Base-by-base conservation (phyloP, 2,888 invertebrate genomes). In the Thymelicus acteon region DNA sequence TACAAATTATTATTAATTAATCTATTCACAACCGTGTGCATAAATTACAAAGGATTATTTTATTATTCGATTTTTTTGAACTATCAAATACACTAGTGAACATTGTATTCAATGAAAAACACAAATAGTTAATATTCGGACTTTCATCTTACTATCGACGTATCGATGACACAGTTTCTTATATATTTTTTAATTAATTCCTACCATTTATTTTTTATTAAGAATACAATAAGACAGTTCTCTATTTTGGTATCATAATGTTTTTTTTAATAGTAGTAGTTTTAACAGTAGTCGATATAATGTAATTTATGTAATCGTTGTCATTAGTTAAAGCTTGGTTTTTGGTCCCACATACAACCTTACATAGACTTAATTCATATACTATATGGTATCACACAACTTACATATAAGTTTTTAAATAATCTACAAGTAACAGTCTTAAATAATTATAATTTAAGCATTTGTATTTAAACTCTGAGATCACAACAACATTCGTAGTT, bases 311-410 rank as follows among this genome's bases (percentile, higher is more conserved):
- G 39, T 13, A 2, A 8, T 60, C 15, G 31, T 31, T 65, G 49
- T 65, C 57, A 70, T 61, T 65, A 73, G 72, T 89, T 92, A 92
- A 92, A 92, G 92, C 92, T 92, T 81, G 74, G 75, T 82, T 85
- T 89, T 90, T 90, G 91, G 90, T 90, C 88, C 86, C 82, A 79
- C 82, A 78, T 78, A 72, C 67, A 19, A 79, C 80, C 78, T 82
- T 67, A 66, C 75, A 84, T 84, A 84, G 83, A 87, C 79, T 83
- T 83, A 85, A 76, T 73, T 67, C 77, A 87, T 87, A 89, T 86
- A 87, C 78, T 87, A 88, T 89, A 87, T 86, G 80, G 75, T 89
- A 90, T 89, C 89, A 90, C 90, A 86, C 90, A 89, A 87, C 84
- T 85, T 86, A 86, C 80, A 39, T 77, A 82, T 80, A 80, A 79